Evolutionary conservation across 2,113 vertebrate genomes (phyloP), one percentile per base, ranked within the genome.

Genomic region (Caracal caracal): DNA sequence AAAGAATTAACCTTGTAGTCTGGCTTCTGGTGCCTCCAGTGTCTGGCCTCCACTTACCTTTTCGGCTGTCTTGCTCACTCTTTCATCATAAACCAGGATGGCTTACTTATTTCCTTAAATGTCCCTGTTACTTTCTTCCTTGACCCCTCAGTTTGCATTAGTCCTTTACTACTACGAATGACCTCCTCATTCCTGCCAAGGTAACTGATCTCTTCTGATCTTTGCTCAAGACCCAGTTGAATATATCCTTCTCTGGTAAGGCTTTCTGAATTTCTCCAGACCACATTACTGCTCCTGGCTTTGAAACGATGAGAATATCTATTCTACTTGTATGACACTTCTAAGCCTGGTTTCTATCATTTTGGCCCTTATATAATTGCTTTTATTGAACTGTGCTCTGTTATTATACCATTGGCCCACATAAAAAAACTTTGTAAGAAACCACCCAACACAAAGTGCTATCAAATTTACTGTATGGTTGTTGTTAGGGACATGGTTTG

Each of bases 161-260:
- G 4, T 65, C 11, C 35, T 6, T 76, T 81, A 19, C 33, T 30
- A 2, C 6, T 4, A 83, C 3, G 40, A 83, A 22, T 86, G 30
- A 37, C 17, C 17, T 71, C 30, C 24, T 90, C 7, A 13, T 40
- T 87, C 75, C 53, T 47, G 63, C 80, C 83, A 87, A 78, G 35
- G 59, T 66, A 47, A 17, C 51, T 59, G 8, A 49, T 59, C 4
- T 56, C n/a, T 79, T 70, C 63, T 61, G 75, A 71, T 15, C 7
- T 89, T 94, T 84, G 22, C 79, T 95, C 56, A 92, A 93, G 82
- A 70, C 10, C 11, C 73, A 90, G 59, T 3, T 94, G 40, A 95
- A 51, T 63, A n/a, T 75, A n/a, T 71, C n/a, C 37, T 79, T 93
- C 75, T 82, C 11, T 30, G 20, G 40, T 49, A 83, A 80, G 56